Conservation (phyloP, 2,113 vertebrate genomes). For the Pteruthius melanotis region DNA sequence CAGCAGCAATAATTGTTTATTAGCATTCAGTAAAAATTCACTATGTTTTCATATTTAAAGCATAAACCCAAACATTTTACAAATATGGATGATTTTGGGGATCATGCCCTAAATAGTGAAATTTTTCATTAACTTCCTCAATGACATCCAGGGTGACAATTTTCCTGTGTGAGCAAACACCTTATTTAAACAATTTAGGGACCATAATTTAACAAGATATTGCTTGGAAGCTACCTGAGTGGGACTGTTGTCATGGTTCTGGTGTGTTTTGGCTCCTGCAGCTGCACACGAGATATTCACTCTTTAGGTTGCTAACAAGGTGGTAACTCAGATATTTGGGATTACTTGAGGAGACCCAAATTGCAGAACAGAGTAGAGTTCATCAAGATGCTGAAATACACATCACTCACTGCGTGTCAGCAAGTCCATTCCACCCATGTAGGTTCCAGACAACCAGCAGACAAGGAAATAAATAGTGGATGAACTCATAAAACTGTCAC, state of each 20-base stretch:
- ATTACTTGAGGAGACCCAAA: neutral
- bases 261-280: neutral
- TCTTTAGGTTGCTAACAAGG: neutral
- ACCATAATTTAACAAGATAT: neutral
- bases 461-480: neutral
- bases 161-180: neutral
- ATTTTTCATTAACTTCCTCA: neutral
- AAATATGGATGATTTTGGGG: neutral
- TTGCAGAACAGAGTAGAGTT: neutral
- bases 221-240: neutral
- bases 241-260: neutral
- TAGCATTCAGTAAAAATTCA: neutral
- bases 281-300: neutral
- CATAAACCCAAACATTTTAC: neutral
- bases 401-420: neutral
- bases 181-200: neutral
- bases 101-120: neutral
- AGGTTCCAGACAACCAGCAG: neutral
- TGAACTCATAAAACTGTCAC: neutral
- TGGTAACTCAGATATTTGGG: neutral
- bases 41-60: neutral
- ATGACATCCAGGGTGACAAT: fast-evolving
- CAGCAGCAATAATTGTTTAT: neutral
- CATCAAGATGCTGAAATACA: neutral
- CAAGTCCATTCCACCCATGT: fast-evolving